Base-by-base conservation (phyloP, 2,113 vertebrate genomes). In the Axis porcinus region DNA sequence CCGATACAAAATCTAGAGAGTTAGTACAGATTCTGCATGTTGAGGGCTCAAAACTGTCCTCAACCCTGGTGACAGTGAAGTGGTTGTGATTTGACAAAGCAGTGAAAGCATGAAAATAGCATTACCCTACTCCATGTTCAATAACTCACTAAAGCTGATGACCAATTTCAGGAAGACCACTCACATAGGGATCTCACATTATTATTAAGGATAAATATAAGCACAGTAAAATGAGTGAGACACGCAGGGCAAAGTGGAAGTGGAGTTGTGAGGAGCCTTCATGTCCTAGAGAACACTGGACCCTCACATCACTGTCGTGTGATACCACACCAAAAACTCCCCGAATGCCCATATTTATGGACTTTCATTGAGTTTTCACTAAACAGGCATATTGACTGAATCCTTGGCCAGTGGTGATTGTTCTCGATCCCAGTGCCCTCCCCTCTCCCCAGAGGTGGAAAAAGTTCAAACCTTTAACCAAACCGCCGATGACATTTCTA, bases 1-100 rank as follows among this genome's bases (percentile, higher is more conserved):
- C 19, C 0, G 0, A 12, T 40, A 23, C 5, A 40, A 74, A 40
- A 40, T 74, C 67, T 0, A 0, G 19, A 2, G 4, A 74, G 10
- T 74, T 40, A 23, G 67, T 40, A 23, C 1, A 74, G 36, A 23
- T 74, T 74, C 36, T 74, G 36, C 5, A 23, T 0, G 0, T 25
- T 74, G 21, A 23, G 67, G 36, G 36, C 5, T 40, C 67, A 74
- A 74, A 23, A 74, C 36, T 74, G 21, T 40, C 67, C 36, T 74
- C 10, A 13, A 1, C 40, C 6, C 5, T 13, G 36, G 13, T 40
- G 36, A 6, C 11, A 23, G 19, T 74, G 19, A 23, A 12, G 67
- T 70, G n/a, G 9, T 74, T 40, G n/a, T 74, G 67, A 74, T 40
- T 40, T 74, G n/a, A 74, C n/a, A 74, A 74, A 67, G 67, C 0